Percentiles rank a stretch among this genome's conserved stretches.
phyloP scores from a whole-genome alignment of 2,113 vertebrate genomes.

The Campylorhamphus procurvoides region DNA sequence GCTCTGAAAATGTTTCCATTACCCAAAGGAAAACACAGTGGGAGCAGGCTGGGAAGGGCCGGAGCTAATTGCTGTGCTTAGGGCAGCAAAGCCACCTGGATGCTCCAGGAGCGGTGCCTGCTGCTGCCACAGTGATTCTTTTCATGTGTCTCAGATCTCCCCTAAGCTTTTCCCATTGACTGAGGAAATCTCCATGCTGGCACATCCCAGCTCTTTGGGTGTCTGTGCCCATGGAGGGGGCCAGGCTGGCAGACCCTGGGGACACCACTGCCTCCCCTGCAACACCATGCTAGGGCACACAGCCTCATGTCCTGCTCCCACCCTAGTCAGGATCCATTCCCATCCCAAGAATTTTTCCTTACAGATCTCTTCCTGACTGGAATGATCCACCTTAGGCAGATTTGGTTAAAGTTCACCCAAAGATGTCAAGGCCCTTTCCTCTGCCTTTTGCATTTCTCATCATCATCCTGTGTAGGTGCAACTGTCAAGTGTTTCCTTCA shows the following conservation, averaged over 20 bases:
- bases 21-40: not conserved
- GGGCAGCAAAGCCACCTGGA: not conserved
- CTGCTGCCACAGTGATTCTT: not conserved
- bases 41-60: not conserved
- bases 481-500: not conserved
- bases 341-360: not conserved
- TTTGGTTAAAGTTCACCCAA: not conserved
- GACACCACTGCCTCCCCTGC: not conserved
- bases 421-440: not conserved
- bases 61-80: not conserved
- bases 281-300: not conserved
- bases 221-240: not conserved
- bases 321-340: not conserved
- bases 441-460: not conserved
- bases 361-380: not conserved
- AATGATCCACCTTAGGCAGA: not conserved
- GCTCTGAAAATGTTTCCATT: slow-evolving; percentile 3
- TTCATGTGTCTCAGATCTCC: slow-evolving; percentile 27
- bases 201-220: not conserved
- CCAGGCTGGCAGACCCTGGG: not conserved
- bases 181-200: not conserved
- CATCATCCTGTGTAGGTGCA: rapidly evolving
- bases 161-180: slow-evolving; percentile 3
- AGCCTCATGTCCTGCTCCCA: not conserved
- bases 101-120: not conserved